These are phyloP conservation scores for Eurypyga helias DNA, from an alignment of 2,113 vertebrate species.

Conservation along the genomic window DNA sequence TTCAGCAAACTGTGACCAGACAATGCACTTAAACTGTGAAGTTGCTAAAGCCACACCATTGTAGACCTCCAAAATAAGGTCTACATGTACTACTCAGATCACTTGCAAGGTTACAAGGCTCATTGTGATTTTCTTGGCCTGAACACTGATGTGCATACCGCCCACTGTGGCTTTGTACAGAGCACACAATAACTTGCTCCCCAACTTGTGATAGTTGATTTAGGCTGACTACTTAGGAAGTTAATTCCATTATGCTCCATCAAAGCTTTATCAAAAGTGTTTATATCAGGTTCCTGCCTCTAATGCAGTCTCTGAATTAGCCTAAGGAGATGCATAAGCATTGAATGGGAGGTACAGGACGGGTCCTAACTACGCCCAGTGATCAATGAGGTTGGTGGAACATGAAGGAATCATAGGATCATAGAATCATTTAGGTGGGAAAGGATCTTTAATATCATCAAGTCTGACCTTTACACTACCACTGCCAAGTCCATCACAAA, in stretches of 20 bases:
- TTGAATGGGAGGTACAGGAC: not conserved
- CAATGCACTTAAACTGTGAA: not conserved
- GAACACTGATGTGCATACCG: too few species aligned
- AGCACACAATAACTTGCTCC: not conserved
- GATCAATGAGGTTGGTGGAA: not conserved
- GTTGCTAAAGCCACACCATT: not conserved
- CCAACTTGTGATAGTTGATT: not conserved
- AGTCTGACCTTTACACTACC: too few species aligned
- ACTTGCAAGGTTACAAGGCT: not conserved
- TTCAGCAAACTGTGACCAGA: not conserved
- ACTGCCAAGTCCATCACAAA: too few species aligned
- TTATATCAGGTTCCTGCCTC: not conserved
- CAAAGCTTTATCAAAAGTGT: not conserved
- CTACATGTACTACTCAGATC: rapidly evolving
- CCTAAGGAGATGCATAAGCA: not conserved
- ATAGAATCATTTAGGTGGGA: too few species aligned
- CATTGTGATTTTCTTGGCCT: not conserved
- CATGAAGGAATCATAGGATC: not conserved
- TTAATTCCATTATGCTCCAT: not conserved
- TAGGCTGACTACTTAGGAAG: not conserved
- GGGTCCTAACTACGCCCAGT: not conserved
- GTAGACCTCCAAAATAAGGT: not conserved
- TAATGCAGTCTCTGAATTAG: not conserved
- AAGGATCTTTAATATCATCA: too few species aligned
- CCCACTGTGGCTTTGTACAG: not conserved